Base-by-base conservation (phyloP, 2,888 invertebrate species). In the Acrocera orbiculus region DNA sequence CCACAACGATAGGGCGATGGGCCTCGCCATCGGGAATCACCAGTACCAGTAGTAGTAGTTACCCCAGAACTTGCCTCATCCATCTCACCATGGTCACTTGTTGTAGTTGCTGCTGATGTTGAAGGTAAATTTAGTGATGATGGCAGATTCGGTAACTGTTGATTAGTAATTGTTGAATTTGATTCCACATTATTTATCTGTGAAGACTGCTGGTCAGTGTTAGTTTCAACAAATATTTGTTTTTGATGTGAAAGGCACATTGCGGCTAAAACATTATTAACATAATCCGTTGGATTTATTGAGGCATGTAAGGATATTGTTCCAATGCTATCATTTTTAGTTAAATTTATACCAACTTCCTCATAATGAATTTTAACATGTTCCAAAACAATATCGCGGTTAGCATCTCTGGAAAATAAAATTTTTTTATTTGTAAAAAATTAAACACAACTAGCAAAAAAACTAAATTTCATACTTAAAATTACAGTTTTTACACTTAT, bases 401-500 rank as follows among this genome's bases (percentile, higher is more conserved):
- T 73, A 16, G 66, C 63, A 54, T 76, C 69, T 46, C 76, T 73
- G 47, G 7, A 40, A 33, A 9, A n/a, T n/a, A n/a, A 26, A 16
- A 25, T 25, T 17, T 4, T 27, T 27, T 32, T 32, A 20, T 13
- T 26, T 28, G n/a, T 17, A 9, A n/a, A 17, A 29, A 29, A 17
- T 29, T 13, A 7, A 9, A 30, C 17, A 28, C n/a, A n/a, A n/a
- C n/a, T n/a, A 28, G 9, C 17, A 10, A 33, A 24, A 4, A 32
- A 22, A 35, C 8, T 8, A 10, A 27, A 7, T 27, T 34, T 62
- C 67, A 67, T 58, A 82, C 82, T 74, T 77, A 60, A 80, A 89
- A 53, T 77, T 74, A 59, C 90, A 92, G 52, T 81, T 81, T 59
- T 85, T 85, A 60, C 90, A 92, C 54, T 85, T 82, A 78, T 86